Conservation (phyloP, 2,113 vertebrate species). For the Halichoerus grypus region DNA sequence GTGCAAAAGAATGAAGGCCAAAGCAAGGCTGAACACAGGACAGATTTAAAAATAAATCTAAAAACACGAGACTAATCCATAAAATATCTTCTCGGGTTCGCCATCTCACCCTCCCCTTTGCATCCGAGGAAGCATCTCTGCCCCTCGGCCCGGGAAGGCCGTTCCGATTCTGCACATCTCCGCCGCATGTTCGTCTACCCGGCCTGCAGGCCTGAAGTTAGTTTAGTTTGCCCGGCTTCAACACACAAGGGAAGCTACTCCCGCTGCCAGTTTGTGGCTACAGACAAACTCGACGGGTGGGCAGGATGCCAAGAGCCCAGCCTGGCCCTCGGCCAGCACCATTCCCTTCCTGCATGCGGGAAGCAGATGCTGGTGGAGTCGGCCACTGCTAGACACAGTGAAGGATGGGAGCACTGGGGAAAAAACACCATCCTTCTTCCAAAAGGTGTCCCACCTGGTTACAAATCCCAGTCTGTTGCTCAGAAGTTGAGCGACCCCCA, state of each 20-base stretch:
- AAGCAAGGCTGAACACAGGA: background rate
- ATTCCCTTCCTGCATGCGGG: accelerated
- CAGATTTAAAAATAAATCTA: background rate
- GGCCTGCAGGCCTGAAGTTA: too few species aligned
- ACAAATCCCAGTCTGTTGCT: background rate
- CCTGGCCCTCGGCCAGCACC: background rate
- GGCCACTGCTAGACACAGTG: background rate
- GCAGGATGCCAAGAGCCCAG: background rate
- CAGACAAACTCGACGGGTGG: background rate
- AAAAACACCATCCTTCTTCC: background rate
- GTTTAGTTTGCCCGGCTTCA: background rate
- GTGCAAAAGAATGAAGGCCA: background rate
- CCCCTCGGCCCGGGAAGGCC: too few species aligned
- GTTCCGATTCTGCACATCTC: background rate
- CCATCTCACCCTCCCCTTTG: background rate
- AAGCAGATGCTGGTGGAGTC: background rate
- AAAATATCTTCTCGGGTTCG: background rate
- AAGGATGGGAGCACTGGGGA: background rate
- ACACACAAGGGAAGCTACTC: background rate
- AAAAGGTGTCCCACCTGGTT: background rate
- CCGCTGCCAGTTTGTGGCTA: background rate
- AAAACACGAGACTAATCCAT: background rate
- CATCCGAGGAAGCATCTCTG: background rate
- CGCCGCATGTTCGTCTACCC: accelerated
- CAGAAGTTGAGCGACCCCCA: background rate